phyloP scores from a whole-genome alignment of 2,888 invertebrate species.

The Chymomyza fuscimana region DNA sequence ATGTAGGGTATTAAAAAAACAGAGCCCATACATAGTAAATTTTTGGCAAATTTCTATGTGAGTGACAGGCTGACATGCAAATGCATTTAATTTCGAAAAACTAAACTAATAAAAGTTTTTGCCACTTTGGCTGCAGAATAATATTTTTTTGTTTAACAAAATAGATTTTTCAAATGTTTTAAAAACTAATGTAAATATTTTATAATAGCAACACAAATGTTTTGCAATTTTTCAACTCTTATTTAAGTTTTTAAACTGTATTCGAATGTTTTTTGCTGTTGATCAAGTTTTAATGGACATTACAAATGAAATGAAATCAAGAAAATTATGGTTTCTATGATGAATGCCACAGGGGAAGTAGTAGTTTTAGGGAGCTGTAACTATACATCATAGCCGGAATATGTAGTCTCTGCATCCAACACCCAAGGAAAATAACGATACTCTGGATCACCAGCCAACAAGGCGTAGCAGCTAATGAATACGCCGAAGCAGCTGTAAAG shows the following conservation, averaged over 20 bases:
- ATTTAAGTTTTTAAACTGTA: constrained; percentile 12
- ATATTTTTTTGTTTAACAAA: constrained; percentile 40
- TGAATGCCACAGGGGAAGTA: neutral
- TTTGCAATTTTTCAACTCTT: neutral
- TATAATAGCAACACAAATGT: neutral
- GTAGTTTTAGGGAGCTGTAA: too few relatives aligned
- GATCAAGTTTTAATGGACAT: neutral
- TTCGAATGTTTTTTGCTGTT: neutral
- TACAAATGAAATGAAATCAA: neutral
- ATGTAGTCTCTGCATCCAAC: too few relatives aligned
- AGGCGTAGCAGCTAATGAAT: too few relatives aligned
- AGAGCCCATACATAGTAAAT: constrained; percentile 6
- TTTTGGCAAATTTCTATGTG: constrained; percentile 45
- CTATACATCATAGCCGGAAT: too few relatives aligned
- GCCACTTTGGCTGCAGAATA: constrained; percentile 34
- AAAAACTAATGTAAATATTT: constrained; percentile 38
- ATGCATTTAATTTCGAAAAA: constrained; percentile 69
- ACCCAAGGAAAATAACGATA: too few relatives aligned
- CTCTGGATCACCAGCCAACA: too few relatives aligned
- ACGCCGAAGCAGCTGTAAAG: too few relatives aligned
- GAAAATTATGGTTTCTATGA: neutral
- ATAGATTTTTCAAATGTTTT: constrained; percentile 45
- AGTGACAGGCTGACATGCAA: constrained; percentile 65
- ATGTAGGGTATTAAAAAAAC: too few relatives aligned
- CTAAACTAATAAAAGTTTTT: constrained; percentile 69